phyloP scores from a whole-genome alignment of 1,140 invertebrate species.

The Babylonia areolata region DNA sequence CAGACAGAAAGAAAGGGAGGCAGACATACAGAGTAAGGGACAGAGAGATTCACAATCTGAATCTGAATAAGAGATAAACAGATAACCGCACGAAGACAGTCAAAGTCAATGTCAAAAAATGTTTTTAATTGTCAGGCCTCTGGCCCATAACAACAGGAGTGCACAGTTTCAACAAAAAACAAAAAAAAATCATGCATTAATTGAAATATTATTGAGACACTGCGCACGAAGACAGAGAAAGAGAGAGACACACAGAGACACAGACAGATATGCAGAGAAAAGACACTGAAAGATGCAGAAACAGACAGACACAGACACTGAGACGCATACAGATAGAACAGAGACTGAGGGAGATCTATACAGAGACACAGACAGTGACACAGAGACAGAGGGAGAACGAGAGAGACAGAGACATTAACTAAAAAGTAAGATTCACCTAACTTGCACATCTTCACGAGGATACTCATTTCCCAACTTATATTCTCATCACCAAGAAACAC shows the following conservation, averaged over 20 bases:
- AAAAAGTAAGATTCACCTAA: too few relatives aligned
- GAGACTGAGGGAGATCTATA: neutral
- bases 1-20: neutral
- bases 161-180: too few relatives aligned
- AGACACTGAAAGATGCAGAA: neutral
- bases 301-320: neutral
- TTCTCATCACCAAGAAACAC: too few relatives aligned
- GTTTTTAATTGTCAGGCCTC: too few relatives aligned
- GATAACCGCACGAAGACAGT: neutral
- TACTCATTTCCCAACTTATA: too few relatives aligned
- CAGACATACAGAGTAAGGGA: neutral
- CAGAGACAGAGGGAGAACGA: neutral
- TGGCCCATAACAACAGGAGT: too few relatives aligned
- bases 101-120: too few relatives aligned
- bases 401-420: neutral
- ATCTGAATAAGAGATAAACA: neutral
- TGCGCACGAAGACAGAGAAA: neutral
- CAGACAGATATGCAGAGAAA: neutral
- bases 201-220: too few relatives aligned
- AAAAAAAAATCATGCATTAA: too few relatives aligned
- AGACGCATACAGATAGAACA: neutral
- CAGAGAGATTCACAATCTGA: neutral
- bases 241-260: neutral
- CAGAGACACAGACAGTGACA: neutral
- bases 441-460: too few relatives aligned